Evolutionary conservation across 2,113 vertebrate genomes (phyloP), one percentile per base, ranked within the genome.

Genomic region (Nibea coibor): DNA sequence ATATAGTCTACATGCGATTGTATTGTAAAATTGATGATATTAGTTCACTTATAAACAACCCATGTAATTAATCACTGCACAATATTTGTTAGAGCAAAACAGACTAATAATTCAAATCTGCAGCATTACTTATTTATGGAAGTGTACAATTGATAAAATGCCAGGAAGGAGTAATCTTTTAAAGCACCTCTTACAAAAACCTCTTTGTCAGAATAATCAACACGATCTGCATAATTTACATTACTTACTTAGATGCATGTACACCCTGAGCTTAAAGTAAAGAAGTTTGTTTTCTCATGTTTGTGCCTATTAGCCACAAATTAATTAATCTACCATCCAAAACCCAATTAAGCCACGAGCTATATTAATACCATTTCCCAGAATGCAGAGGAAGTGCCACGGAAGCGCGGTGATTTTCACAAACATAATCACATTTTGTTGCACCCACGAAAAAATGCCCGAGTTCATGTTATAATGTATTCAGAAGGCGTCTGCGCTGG

Each of bases 231-330:
- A 95, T 96, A 95, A 96, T 96, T 95, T 94, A 94, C 94, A 93
- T 89, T 94, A 90, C 88, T 95, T 95, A 93, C 94, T 95, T 94
- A 95, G 94, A 94, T 92, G 91, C 87, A 89, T 89, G 89, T 88
- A 91, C 83, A 89, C 89, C 90, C 90, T 67, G 83, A 88, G 92
- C 86, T 91, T 94, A 95, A 94, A 94, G 94, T 95, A 96, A 95
- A 95, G 95, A 95, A 94, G 94, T 95, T 95, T 95, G 94, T 95
- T 96, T 96, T 95, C 90, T 92, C 85, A 51, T 95, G 94, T 96
- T 95, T 94, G 93, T 95, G 95, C 95, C 94, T 96, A 95, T 96
- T 96, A 96, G 95, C 94, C 93, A 94, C 93, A 95, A 94, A 95
- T 95, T 95, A 95, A 96, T 96, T 88, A 95, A 95, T 94, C 87